Evolutionary conservation across 1,140 invertebrate genomes (phyloP), one percentile per base, ranked within the genome.

Genomic region (Episyrphus balteatus): DNA sequence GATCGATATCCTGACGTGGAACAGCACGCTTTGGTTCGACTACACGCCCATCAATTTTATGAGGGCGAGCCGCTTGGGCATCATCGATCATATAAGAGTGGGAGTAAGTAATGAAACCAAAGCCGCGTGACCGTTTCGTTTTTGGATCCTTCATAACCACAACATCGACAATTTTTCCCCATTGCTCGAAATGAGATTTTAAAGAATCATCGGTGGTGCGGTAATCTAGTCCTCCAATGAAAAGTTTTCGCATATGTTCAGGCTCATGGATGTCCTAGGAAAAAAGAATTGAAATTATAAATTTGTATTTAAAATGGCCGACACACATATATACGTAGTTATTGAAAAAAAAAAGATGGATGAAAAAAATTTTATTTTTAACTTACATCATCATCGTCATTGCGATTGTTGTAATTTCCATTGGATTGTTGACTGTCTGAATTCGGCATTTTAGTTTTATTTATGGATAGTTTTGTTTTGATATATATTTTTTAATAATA

Each of bases 101-200:
- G 1, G 88, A 88, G 68, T 94, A 98, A 7, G 93, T 98, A 33
- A 98, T 92, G 66, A 98, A 98, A n/a, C 94, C 94, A 73, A 98
- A 98, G 0, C 94, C 94, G 56, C 93, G 75, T 3, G 92, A 97
- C 48, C 84, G 72, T 57, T 88, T 89, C 0, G 93, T 96, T 53
- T 90, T 84, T 1, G 92, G 88, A 71, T 98, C 95, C 61, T 92
- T 93, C 94, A 99, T 98, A 0, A 99, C 95, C 17, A 98, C 91
- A 34, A 94, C 92, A 73, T 99, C 95, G 0, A 94, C 87, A 55
- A 99, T 91, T 66, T 95, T 90, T 26, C 96, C 96, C 87, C 88
- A 99, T 79, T 96, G 83, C 61, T 89, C 86, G 72, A 97, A 99
- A 71, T 97, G 92, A 48, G 84, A 83, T 63, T 94, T 94, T 6